Percentiles rank a stretch among this genome's conserved stretches.
These are phyloP conservation scores for Andrena chrysosceles DNA, from an alignment of 2,888 invertebrate genomes.

Conservation along the genomic window DNA sequence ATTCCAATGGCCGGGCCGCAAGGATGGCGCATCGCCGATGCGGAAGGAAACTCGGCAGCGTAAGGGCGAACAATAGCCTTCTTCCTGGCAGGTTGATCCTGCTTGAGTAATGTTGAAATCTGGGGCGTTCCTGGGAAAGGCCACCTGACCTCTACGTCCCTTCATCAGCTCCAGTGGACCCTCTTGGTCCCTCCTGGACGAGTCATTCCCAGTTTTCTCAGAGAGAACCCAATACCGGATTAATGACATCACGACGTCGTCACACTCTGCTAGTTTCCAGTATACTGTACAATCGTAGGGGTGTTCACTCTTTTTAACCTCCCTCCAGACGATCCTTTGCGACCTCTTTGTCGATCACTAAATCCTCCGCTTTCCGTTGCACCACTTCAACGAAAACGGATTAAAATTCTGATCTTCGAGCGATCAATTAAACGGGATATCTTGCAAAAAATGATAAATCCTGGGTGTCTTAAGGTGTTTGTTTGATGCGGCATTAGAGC, in stretches of 20 bases:
- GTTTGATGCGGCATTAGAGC: neutral
- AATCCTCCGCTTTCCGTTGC: conserved; percentile 15
- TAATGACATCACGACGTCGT: conserved; percentile 54
- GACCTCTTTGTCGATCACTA: conserved; percentile 12
- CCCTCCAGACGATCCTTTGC: neutral
- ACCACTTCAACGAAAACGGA: conserved; percentile 41
- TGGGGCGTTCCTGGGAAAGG: conserved; percentile 84
- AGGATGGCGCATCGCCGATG: conserved; percentile 67
- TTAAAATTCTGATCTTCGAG: conserved; percentile 41
- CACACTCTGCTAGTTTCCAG: conserved; percentile 5
- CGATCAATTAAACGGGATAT: conserved; percentile 54
- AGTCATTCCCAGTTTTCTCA: conserved; percentile 68
- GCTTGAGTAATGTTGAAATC: conserved; percentile 85
- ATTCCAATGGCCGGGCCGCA: conserved; percentile 49
- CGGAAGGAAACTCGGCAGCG: conserved; percentile 72
- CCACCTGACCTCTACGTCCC: conserved; percentile 79
- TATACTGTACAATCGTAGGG: conserved; percentile 13
- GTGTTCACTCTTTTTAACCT: conserved; percentile 29
- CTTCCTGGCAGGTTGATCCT: conserved; percentile 83
- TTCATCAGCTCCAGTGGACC: conserved; percentile 67
- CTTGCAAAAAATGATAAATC: conserved; percentile 18
- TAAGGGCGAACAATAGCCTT: conserved; percentile 80
- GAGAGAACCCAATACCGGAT: conserved; percentile 54
- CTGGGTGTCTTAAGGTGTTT: conserved; percentile 24
- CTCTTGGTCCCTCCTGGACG: conserved; percentile 68